These are phyloP conservation scores for Rhizomys pruinosus DNA, from an alignment of 2,113 vertebrate species.

Conservation along the genomic window DNA sequence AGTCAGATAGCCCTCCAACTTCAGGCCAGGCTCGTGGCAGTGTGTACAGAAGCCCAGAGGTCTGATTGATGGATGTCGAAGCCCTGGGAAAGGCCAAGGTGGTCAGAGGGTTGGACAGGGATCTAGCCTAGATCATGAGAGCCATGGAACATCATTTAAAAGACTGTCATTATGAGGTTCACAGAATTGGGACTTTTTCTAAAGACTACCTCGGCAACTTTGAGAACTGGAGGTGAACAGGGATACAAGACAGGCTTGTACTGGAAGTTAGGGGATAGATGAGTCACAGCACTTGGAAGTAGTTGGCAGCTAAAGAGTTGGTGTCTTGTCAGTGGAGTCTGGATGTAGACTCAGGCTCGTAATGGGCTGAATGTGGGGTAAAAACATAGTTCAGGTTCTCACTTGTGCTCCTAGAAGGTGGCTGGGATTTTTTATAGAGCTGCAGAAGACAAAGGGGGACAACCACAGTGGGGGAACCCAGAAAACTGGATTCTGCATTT, in stretches of 20 bases:
- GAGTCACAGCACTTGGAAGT: not conserved
- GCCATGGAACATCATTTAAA: not conserved
- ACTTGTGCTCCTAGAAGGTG: not conserved
- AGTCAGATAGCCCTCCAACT: not conserved
- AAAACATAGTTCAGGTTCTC: not conserved
- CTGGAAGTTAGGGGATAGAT: not conserved
- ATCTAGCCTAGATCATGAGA: not conserved
- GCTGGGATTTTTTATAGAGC: not conserved
- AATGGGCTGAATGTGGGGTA: not conserved
- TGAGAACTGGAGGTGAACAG: not conserved
- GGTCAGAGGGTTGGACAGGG: not conserved
- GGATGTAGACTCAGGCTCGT: not conserved
- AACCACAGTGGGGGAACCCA: not conserved
- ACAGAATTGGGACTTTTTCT: not conserved
- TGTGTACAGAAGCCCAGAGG: not conserved
- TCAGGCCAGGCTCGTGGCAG: not conserved
- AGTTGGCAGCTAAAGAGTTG: not conserved
- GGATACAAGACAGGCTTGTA: not conserved
- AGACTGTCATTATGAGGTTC: not conserved
- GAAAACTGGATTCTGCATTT: not conserved
- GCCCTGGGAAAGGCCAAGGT: not conserved
- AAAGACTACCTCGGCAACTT: not conserved
- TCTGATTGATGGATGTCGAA: accelerated
- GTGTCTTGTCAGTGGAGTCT: not conserved
- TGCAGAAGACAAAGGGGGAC: not conserved